A percentile compares a stretch with the other conserved stretches of the same genome.
These are phyloP conservation scores for Psilopsiagon aymara DNA, from an alignment of 2,113 vertebrate species.

Conservation along the genomic window DNA sequence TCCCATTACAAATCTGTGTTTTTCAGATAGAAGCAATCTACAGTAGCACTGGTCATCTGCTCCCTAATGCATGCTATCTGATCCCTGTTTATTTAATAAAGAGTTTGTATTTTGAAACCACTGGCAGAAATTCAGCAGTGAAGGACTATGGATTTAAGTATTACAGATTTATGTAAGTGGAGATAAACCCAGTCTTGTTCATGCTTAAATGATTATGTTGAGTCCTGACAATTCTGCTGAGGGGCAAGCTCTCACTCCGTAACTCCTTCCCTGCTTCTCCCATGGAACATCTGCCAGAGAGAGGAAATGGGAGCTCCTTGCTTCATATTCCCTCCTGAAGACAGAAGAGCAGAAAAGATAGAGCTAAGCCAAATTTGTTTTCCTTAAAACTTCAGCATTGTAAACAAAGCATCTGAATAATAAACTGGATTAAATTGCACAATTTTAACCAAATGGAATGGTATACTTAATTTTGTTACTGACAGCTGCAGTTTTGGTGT, in stretches of 20 bases:
- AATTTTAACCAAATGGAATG: neutral
- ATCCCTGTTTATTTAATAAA: slow-evolving; percentile 43
- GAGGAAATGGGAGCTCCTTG: neutral
- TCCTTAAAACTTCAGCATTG: neutral
- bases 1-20: neutral
- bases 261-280: neutral
- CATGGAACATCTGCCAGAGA: neutral
- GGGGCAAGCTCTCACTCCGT: neutral
- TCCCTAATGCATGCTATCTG: neutral
- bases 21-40: neutral
- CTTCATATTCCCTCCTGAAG: neutral
- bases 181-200: neutral
- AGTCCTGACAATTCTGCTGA: neutral
- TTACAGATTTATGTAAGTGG: neutral
- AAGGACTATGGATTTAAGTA: slow-evolving; percentile 23
- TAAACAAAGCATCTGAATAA: neutral
- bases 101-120: slow-evolving; percentile 1
- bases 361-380: neutral
- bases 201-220: neutral
- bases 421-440: neutral
- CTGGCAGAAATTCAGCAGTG: neutral
- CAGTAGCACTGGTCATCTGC: neutral
- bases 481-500: neutral
- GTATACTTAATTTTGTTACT: neutral
- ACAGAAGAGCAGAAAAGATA: neutral